These are phyloP conservation scores for Hydrotaea cyrtoneurina DNA, from an alignment of 2,888 invertebrate species.

Conservation along the genomic window DNA sequence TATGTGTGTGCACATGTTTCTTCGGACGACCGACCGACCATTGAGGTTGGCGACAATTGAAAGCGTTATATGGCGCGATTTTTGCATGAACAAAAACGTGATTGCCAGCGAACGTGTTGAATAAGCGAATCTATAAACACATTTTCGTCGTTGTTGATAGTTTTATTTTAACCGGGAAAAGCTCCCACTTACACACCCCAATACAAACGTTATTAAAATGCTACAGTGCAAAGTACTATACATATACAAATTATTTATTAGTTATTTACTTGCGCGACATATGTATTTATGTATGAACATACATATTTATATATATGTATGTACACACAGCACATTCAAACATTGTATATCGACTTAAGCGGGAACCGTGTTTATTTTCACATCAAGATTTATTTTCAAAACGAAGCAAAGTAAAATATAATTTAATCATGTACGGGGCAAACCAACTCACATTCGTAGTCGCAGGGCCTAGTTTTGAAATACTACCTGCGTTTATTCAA, in stretches of 20 bases:
- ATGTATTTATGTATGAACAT: neutral
- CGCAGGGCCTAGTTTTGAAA: too few relatives aligned
- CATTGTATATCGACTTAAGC: too few relatives aligned
- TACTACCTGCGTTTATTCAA: too few relatives aligned
- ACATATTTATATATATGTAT: too few relatives aligned
- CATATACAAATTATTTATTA: neutral
- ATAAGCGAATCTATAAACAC: conserved; percentile 35
- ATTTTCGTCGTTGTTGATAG: conserved; percentile 11
- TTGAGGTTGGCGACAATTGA: conserved; percentile 46
- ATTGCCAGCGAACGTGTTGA: conserved; percentile 50
- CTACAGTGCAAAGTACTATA: conserved; percentile 33
- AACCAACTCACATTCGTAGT: too few relatives aligned
- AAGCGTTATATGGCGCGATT: conserved; percentile 20
- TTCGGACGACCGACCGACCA: conserved; percentile 32
- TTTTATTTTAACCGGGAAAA: conserved; percentile 26
- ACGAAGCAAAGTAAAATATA: too few relatives aligned
- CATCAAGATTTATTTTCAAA: too few relatives aligned
- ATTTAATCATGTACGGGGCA: too few relatives aligned
- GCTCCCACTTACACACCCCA: neutral
- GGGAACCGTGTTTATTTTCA: too few relatives aligned
- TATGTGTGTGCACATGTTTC: conserved; percentile 39
- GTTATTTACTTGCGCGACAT: neutral
- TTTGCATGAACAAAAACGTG: conserved; percentile 62
- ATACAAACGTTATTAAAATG: conserved; percentile 2
- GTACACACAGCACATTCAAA: too few relatives aligned